Conservation (phyloP, 2,113 vertebrate species). For the Rhagologus leucostigma region DNA sequence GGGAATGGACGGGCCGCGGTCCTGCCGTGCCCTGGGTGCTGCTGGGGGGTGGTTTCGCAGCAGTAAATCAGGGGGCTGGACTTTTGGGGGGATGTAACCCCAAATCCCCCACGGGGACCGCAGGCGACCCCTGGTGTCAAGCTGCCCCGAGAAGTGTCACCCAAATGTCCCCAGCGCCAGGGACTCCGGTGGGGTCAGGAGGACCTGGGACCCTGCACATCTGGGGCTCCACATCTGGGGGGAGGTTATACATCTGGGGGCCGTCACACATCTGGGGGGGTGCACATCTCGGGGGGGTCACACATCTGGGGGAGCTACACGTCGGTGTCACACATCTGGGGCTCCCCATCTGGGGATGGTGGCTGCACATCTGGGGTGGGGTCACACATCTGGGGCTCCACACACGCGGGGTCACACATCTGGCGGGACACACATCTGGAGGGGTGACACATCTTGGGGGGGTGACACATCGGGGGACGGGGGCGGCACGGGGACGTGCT, state of each 20-base stretch:
- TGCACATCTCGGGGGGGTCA: not conserved
- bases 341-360: not conserved
- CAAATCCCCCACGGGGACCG: not conserved
- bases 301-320: not conserved
- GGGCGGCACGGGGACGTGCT: fast-evolving
- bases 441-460: not conserved
- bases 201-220: not conserved
- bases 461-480: not conserved
- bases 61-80: fast-evolving
- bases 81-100: not conserved
- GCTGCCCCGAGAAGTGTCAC: not conserved
- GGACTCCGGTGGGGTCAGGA: fast-evolving
- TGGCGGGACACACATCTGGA: not conserved
- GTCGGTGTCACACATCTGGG: not conserved
- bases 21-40: not conserved
- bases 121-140: not conserved
- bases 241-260: not conserved
- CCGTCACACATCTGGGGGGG: too few relatives aligned
- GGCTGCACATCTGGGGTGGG: not conserved
- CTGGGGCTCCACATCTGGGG: not conserved
- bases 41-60: not conserved
- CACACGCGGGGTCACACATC: not conserved
- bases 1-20: fast-evolving
- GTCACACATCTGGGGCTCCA: not conserved
- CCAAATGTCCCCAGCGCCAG: not conserved